phyloP scores from a whole-genome alignment of 2,113 vertebrate species.

The Dicaeum eximium region DNA sequence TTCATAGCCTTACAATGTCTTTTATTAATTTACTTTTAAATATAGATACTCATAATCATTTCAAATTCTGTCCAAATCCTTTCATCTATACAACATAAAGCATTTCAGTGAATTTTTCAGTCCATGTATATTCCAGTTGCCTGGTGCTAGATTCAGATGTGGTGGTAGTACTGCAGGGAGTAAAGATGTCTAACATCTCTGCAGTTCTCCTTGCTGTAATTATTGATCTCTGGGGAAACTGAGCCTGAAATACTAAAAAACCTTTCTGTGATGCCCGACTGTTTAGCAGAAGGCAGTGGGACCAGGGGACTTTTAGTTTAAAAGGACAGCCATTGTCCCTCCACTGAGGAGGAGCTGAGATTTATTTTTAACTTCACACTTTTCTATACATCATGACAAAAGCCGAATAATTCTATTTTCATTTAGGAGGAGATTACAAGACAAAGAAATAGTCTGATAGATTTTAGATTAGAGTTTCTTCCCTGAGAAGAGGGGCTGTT shows the following conservation, averaged over 20 bases:
- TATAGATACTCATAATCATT: not conserved
- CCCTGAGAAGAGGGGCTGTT: not conserved
- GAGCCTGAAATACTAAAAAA: not conserved
- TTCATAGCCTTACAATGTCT: not conserved
- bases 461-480: not conserved
- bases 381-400: not conserved
- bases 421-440: not conserved
- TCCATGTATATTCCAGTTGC: not conserved
- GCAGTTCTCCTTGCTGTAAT: not conserved
- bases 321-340: not conserved
- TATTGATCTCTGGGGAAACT: not conserved
- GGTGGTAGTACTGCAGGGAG: not conserved
- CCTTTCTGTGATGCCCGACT: not conserved
- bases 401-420: not conserved
- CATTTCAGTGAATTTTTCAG: not conserved
- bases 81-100: not conserved
- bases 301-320: not conserved
- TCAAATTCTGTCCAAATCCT: too few species aligned
- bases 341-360: not conserved
- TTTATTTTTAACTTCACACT: not conserved
- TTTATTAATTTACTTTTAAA: not conserved
- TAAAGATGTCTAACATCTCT: not conserved
- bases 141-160: not conserved
- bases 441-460: not conserved
- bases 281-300: not conserved